These are phyloP conservation scores for Atopsyche davidsoni DNA, from an alignment of 1,140 invertebrate genomes.

Conservation along the genomic window DNA sequence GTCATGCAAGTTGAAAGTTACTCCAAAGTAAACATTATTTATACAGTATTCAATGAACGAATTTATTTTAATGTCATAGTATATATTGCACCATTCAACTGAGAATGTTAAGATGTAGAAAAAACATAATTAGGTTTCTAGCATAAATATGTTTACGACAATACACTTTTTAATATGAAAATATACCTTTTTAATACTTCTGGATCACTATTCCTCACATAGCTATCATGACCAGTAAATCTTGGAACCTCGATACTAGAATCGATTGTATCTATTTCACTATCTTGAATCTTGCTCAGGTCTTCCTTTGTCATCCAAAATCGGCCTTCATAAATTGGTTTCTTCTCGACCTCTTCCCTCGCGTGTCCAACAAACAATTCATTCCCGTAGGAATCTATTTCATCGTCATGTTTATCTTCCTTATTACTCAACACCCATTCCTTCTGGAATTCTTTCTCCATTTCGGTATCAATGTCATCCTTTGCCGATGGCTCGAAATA, in stretches of 20 bases:
- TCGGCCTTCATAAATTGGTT: too few species aligned
- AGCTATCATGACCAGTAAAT: conserved; percentile 60
- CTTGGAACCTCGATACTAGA: conserved; percentile 40
- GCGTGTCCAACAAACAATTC: conserved; percentile 1
- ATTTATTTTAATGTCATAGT: too few species aligned
- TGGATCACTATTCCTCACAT: conserved; percentile 65
- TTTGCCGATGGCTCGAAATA: conserved; percentile 12
- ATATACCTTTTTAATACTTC: conserved; percentile 48
- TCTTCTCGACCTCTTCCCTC: conserved; percentile 6
- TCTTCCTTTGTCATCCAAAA: not conserved
- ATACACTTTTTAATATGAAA: too few species aligned
- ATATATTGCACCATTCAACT: too few species aligned
- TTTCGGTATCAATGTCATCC: conserved; percentile 8
- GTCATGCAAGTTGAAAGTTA: too few species aligned
- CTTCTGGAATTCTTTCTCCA: conserved; percentile 14
- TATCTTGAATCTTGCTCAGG: not conserved
- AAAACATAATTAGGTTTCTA: too few species aligned
- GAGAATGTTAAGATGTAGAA: too few species aligned
- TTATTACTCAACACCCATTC: conserved; percentile 28
- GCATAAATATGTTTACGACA: too few species aligned
- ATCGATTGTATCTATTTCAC: conserved; percentile 19
- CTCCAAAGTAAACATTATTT: too few species aligned
- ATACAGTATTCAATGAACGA: too few species aligned
- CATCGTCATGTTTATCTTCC: conserved; percentile 18
- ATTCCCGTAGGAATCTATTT: conserved; percentile 23